These are phyloP conservation scores for Apostichopus japonicus DNA, from an alignment of 35 echinoderm and acorn worm species.

Conservation along the genomic window DNA sequence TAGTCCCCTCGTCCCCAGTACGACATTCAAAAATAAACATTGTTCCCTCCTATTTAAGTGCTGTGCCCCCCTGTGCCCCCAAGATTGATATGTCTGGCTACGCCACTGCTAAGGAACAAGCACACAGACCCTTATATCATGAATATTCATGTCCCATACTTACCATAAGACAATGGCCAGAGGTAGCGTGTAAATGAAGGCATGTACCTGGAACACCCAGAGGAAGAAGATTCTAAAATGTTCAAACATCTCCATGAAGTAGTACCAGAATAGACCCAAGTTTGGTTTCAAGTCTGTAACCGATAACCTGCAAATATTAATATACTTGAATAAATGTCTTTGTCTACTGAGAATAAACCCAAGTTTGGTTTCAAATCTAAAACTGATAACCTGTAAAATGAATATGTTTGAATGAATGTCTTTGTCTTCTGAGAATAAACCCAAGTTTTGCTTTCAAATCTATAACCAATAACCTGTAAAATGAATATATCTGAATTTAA, in stretches of 20 bases:
- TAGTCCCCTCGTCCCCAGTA: too few species aligned
- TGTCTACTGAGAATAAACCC: too few species aligned
- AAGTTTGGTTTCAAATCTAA: too few species aligned
- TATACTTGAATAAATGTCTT: too few species aligned
- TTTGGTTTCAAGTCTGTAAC: slow-evolving; percentile 88
- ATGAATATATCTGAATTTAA: neutral
- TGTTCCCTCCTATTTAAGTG: too few species aligned
- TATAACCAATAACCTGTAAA: neutral
- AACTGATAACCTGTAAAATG: neutral
- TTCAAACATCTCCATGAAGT: slow-evolving; percentile 99
- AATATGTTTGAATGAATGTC: too few species aligned
- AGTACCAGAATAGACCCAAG: slow-evolving; percentile 97
- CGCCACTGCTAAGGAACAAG: too few species aligned
- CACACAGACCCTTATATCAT: neutral
- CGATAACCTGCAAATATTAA: slow-evolving; percentile 60
- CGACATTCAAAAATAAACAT: too few species aligned
- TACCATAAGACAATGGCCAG: slow-evolving; percentile 85
- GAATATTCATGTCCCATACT: slow-evolving; percentile 8
- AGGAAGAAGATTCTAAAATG: slow-evolving; percentile 92
- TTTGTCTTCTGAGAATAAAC: too few species aligned
- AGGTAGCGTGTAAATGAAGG: slow-evolving; percentile 90
- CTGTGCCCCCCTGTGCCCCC: too few species aligned
- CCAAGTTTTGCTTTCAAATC: too few species aligned
- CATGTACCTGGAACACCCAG: slow-evolving; percentile 94
- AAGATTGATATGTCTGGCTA: too few species aligned